These are phyloP conservation scores for Endotricha flammealis DNA, from an alignment of 2,888 invertebrate genomes.

Conservation along the genomic window DNA sequence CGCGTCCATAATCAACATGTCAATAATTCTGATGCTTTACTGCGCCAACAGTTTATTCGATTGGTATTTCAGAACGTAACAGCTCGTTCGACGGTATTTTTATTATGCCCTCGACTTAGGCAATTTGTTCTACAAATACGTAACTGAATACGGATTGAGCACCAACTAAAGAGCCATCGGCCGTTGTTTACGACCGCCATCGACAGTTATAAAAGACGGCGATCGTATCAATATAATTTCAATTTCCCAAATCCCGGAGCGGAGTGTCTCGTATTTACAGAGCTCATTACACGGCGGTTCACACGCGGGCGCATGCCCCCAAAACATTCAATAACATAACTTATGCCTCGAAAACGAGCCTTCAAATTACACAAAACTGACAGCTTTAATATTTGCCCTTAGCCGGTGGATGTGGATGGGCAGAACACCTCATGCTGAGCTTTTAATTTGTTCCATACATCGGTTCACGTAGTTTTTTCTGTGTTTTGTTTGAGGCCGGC, in stretches of 20 bases:
- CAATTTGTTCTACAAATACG: slow-evolving; percentile 37
- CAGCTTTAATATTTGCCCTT: slow-evolving; percentile 75
- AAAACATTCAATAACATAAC: slow-evolving; percentile 73
- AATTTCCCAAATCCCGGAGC: slow-evolving; percentile 39
- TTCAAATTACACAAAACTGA: slow-evolving; percentile 74
- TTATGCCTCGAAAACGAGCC: slow-evolving; percentile 67
- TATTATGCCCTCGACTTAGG: slow-evolving; percentile 31
- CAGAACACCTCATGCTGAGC: slow-evolving; percentile 70
- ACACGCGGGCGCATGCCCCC: slow-evolving; percentile 49
- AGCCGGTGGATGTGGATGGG: slow-evolving; percentile 42
- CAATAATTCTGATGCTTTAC: slow-evolving; percentile 44
- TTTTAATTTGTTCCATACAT: slow-evolving; percentile 76
- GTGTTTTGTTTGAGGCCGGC: slow-evolving; percentile 65
- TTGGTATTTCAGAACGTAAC: slow-evolving; percentile 5
- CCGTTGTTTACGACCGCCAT: slow-evolving; percentile 40
- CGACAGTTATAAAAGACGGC: slow-evolving; percentile 40
- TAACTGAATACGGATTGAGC: slow-evolving; percentile 30
- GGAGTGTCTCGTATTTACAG: slow-evolving; percentile 40
- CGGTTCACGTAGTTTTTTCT: slow-evolving; percentile 68
- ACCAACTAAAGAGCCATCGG: slow-evolving; percentile 33
- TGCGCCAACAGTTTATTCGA: slow-evolving; percentile 34
- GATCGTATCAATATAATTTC: slow-evolving; percentile 52
- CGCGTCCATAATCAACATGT: slow-evolving; percentile 50
- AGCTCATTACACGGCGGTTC: slow-evolving; percentile 48
- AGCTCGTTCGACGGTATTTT: slow-evolving; percentile 32